Base-by-base conservation (phyloP, 2,113 vertebrate species). In the Dasyurus viverrinus region DNA sequence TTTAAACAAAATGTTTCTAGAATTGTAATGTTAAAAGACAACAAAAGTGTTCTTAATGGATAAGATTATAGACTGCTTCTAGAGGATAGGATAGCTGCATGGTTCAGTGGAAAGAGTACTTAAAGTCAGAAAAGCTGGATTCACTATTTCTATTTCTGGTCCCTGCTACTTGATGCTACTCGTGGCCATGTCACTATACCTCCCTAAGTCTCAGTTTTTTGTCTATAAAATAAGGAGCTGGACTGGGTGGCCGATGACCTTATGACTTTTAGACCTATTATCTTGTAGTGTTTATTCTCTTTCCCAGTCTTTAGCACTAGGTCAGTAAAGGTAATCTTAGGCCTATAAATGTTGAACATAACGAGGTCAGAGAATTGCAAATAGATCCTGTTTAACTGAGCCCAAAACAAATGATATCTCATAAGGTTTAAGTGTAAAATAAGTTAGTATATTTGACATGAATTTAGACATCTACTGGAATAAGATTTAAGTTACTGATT, bases 351-450 rank as follows among this genome's bases (percentile, higher is more conserved):
- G 7, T n/a, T 8, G 30, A 42, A 42, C 16, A 22, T 84, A 42
- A 5, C 36, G 36, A 84, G n/a, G 68, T 22, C 36, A 84, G 36
- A 84, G n/a, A n/a, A 84, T 16, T 95, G 54, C 0, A 94, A 46
- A 47, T 89, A 94, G 91, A 90, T 95, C 94, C 50, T 95, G 36
- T 54, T 16, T 95, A 84, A 91, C 4, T 96, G 68, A 93, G 42
- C 47, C 16, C 54, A 52, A 53, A 7, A 91, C 93, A 94, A 91
- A 27, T 94, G 54, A 89, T 84, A 84, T 84, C 36, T 84, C 68
- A 84, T 42, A n/a, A n/a, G 42, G 36, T 84, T 84, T 84, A 84
- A 84, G 42, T n/a, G 68, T 30, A 90, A 94, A 47, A 23, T 27
- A 93, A 1, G 19, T 91, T 97, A 57, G 89, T 96, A 95, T 91